Evolutionary conservation across 2,113 vertebrate species (phyloP).

Genomic region (Coptodon rendalli): DNA sequence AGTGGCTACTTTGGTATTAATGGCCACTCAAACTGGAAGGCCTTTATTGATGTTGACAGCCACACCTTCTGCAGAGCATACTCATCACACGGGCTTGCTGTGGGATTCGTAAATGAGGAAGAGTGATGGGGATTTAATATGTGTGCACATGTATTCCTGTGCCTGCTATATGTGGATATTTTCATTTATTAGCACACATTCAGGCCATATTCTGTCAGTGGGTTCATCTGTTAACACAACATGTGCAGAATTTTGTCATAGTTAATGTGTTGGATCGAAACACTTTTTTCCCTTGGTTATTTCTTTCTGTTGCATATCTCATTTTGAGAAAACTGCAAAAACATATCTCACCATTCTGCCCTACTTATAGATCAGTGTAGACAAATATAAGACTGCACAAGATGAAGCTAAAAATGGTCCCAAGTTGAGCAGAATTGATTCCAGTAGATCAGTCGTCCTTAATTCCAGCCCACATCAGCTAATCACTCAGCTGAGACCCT

Average conservation of each 20-base stretch:
- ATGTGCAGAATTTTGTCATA: background rate
- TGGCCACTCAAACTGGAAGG: slow-evolving; percentile 44
- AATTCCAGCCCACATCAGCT: background rate
- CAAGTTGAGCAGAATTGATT: background rate
- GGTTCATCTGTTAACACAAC: background rate
- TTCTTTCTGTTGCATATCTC: background rate
- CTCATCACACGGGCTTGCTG: slow-evolving; percentile 27
- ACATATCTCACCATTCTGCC: background rate
- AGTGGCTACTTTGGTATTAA: slow-evolving; percentile 70
- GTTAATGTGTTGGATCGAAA: background rate
- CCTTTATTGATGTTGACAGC: slow-evolving; percentile 72
- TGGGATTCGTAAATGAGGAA: slow-evolving; percentile 26
- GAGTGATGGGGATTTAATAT: slow-evolving; percentile 15
- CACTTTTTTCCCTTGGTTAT: background rate
- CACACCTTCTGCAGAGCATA: slow-evolving; percentile 46
- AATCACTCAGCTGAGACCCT: background rate
- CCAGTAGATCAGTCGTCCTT: background rate
- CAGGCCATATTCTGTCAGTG: background rate
- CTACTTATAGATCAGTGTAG: background rate
- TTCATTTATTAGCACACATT: background rate
- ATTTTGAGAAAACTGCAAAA: background rate
- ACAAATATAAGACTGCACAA: background rate
- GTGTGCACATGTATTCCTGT: background rate
- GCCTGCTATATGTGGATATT: background rate
- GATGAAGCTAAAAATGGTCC: background rate